Evolutionary conservation across 2,888 invertebrate species (phyloP), one percentile per base, ranked within the genome.

Genomic region (Salpingus planirostris): DNA sequence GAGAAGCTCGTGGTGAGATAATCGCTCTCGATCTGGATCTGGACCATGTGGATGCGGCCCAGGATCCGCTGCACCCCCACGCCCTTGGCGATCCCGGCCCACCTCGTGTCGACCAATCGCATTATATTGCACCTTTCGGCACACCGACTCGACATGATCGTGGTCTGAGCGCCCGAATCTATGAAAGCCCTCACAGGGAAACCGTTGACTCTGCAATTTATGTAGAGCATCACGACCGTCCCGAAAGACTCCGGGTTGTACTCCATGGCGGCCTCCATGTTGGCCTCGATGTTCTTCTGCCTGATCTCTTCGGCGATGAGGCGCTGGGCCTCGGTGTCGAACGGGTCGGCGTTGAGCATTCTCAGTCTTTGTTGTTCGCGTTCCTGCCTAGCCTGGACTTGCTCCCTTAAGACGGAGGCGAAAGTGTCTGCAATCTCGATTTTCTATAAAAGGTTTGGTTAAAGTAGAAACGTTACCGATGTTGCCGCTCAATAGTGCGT

Each of bases 221-320:
- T 93, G 63, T 98, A 86, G 50, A 98, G 73, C 98, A 98, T 97
- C 27, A 89, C 85, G 24, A 98, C 96, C 15, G 91, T 90, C 34
- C 95, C 97, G 66, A 97, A 97, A 24, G 89, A 92, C 67, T 98
- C 98, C 0, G 98, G 98, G 65, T 95, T 91, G 62, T 91, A 91
- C 60, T 98, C 97, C 80, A 97, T 92, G 0, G 97, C 97, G 1
- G 92, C 91, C 60, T 96, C 92, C 95, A 97, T 96, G 57, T 96
- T 96, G 0, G 91, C 89, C 64, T 96, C 91, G 42, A 97, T 92
- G 64, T 97, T 97, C 60, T 93, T 88, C 56, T 86, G 90, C 49
- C 85, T 74, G 42, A 97, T 97, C 67, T 95, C 92, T 60, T 95
- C 93, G 2, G 93, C 95, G 47, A 97, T 96, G 55, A 92, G 73